phyloP scores from a whole-genome alignment of 2,113 vertebrate species.

The Columba livia region DNA sequence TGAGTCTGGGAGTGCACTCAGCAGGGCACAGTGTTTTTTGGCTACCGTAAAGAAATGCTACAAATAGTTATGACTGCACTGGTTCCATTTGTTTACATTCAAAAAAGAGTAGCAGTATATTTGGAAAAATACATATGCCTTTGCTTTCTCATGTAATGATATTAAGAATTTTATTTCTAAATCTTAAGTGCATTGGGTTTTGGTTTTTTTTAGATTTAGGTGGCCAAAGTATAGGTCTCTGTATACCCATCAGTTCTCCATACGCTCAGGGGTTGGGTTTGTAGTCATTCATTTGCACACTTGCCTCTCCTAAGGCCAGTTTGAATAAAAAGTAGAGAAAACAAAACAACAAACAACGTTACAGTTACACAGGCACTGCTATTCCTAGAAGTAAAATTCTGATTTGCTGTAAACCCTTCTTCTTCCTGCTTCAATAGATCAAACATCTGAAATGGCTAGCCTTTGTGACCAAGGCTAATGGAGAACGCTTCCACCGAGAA shows the following conservation, averaged over 20 bases:
- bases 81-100: background rate
- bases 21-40: background rate
- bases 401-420: background rate
- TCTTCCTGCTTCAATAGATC: background rate
- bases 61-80: background rate
- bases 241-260: background rate
- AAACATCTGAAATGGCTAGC: background rate
- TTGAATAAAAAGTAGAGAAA: background rate
- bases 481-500: background rate
- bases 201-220: background rate
- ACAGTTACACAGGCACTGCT: background rate
- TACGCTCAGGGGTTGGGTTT: background rate
- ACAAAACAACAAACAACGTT: accelerated
- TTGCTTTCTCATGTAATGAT: background rate
- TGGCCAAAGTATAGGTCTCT: background rate
- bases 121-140: background rate
- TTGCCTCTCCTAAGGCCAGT: background rate
- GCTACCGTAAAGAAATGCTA: background rate
- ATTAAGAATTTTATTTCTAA: background rate
- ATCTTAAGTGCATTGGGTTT: background rate
- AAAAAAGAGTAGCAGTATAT: background rate
- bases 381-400: background rate
- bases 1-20: background rate
- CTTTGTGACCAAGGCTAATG: background rate
- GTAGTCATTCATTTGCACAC: accelerated